phyloP scores from a whole-genome alignment of 2,888 invertebrate species.

The Epistrophe grossulariae region DNA sequence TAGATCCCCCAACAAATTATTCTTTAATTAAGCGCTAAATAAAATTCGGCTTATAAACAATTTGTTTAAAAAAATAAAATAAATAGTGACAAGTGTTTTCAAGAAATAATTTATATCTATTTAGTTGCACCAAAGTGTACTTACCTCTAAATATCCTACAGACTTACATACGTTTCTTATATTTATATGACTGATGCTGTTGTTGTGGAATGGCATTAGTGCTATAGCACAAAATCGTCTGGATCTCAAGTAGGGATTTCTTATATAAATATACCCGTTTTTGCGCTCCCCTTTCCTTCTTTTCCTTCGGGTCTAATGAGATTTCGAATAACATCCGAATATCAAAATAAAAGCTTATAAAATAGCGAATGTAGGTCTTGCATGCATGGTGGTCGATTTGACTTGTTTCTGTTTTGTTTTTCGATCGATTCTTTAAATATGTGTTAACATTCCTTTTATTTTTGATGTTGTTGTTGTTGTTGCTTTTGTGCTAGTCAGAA shows the following conservation, averaged over 20 bases:
- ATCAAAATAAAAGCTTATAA: constrained; percentile 40
- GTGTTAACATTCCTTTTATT: constrained; percentile 8
- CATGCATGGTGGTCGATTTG: constrained; percentile 31
- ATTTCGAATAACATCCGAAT: constrained; percentile 26
- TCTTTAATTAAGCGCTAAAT: no score
- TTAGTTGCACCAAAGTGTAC: not conserved
- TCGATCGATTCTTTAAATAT: constrained; percentile 12
- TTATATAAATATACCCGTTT: constrained; percentile 24
- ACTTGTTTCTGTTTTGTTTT: constrained; percentile 24
- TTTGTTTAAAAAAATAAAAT: no score
- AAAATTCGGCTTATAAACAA: no score
- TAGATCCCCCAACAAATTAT: no score
- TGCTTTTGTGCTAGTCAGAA: not conserved
- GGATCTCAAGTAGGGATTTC: constrained; percentile 27
- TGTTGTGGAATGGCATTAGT: constrained; percentile 37
- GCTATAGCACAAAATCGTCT: constrained; percentile 16
- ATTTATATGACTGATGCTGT: constrained; percentile 38
- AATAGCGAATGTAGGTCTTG: constrained; percentile 49
- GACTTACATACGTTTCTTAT: constrained; percentile 9
- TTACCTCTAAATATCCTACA: constrained; percentile 11
- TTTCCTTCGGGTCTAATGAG: constrained; percentile 2
- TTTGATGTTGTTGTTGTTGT: not conserved
- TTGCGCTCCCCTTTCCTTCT: not conserved
- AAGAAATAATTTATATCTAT: not conserved
- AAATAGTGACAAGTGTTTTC: no score